Percentiles rank a stretch among this genome's conserved stretches.
Conservation (phyloP, 2,113 vertebrate species). For the Oryzias curvinotus region DNA sequence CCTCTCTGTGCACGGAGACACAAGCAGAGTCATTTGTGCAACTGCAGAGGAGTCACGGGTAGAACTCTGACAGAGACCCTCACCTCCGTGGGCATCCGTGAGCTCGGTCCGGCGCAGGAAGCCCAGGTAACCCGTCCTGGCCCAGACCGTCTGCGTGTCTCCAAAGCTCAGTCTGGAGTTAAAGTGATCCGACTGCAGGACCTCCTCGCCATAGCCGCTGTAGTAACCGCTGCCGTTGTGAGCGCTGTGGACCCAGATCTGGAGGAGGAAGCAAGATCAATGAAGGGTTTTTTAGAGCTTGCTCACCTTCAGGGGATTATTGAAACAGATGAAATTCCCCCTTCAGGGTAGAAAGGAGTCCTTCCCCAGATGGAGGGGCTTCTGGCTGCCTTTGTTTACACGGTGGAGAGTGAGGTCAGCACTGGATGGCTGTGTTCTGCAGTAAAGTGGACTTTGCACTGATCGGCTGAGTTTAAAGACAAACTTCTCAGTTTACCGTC, state of each 20-base stretch:
- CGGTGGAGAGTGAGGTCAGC: too few species aligned
- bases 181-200: conserved; percentile 96
- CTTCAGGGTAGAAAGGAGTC: too few species aligned
- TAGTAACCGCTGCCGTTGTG: conserved; percentile 98
- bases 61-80: accelerated
- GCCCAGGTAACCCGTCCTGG: conserved; percentile 93
- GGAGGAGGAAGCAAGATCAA: background rate
- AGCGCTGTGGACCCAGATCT: conserved; percentile 98
- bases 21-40: background rate
- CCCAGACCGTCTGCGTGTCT: conserved; percentile 95
- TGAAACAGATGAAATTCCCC: too few species aligned
- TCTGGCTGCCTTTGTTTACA: too few species aligned
- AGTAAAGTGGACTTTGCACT: too few species aligned
- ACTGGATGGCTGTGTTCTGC: too few species aligned
- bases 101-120: conserved; percentile 96
- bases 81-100: conserved; percentile 95
- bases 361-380: too few species aligned
- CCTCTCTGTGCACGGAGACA: conserved; percentile 78
- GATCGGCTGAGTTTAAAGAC: too few species aligned
- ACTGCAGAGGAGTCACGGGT: accelerated
- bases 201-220: conserved; percentile 95
- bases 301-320: too few species aligned
- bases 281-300: background rate
- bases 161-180: conserved; percentile 94
- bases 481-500: too few species aligned